Base-by-base conservation (phyloP, 2,888 invertebrate genomes). In the Lithophane leautieri region DNA sequence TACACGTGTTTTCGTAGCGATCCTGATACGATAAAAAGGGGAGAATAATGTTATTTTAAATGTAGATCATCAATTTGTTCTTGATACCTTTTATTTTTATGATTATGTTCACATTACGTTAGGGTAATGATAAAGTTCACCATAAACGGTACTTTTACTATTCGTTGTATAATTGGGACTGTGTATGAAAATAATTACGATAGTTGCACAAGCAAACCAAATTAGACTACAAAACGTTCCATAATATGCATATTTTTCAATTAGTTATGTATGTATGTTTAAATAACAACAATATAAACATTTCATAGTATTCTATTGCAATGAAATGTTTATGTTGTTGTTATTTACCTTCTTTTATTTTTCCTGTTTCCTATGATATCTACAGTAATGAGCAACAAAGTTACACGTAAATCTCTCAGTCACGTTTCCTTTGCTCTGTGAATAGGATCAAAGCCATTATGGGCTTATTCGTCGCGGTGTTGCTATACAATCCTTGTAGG, bases 381-480 rank as follows among this genome's bases (percentile, higher is more conserved):
- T 68, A 62, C 44, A 75, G 52, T 79, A 77, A 78, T 82, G 78
- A 84, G 72, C 82, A 81, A 84, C 80, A 73, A 78, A 80, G 72
- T 87, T 81, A 77, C 76, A 82, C 73, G 78, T 78, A 85, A 81
- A 90, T 90, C 81, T 83, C 82, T 85, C 81, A 79, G 88, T 92
- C 92, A 92, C 90, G 91, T 91, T 90, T 88, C 73, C 72, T 87
- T 83, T 54, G n/a, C 85, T 86, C 84, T 89, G 85, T 90, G 89
- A 90, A 91, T 89, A 89, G 83, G 85, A 84, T 85, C 78, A 86
- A 87, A 87, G 86, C 82, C 81, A 87, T 84, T 87, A 79, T 85
- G 79, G 77, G 79, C 76, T 83, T 86, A 89, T 89, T 88, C 77
- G 85, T 78, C 75, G 79, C 84, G 80, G 81, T 88, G 82, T 88